Percentiles rank a stretch among this genome's conserved stretches.
These are phyloP conservation scores for Chrosomus eos DNA, from an alignment of 2,797 vertebrate species.

Conservation along the genomic window DNA sequence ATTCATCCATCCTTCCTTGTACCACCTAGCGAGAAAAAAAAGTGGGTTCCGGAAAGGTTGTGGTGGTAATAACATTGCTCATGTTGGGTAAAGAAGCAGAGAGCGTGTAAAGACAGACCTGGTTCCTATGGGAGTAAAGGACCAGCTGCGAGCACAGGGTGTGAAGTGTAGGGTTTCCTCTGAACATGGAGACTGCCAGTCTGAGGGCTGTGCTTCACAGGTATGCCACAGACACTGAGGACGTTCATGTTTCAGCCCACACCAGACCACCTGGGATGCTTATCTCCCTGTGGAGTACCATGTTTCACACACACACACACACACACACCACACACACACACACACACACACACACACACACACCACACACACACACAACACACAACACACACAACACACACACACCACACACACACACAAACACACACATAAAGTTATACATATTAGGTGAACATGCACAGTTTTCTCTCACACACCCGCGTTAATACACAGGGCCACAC, in stretches of 20 bases:
- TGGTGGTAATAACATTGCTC: conserved; percentile 72
- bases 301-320: conserved; percentile 45
- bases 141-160: conserved; percentile 72
- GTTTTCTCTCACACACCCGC: conserved; percentile 20
- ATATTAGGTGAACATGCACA: conserved; percentile 55
- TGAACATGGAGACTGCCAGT: conserved; percentile 60
- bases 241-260: conserved; percentile 57
- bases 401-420: no score
- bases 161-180: conserved; percentile 77
- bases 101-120: conserved; percentile 68
- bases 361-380: conserved; percentile 26
- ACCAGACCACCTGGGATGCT: conserved; percentile 77
- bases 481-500: conserved; percentile 33
- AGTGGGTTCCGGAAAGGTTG: conserved; percentile 62
- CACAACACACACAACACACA: no score
- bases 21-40: conserved; percentile 29
- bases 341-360: conserved; percentile 26
- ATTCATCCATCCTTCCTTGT: conserved; percentile 23
- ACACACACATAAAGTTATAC: conserved; percentile 35
- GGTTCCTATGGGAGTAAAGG: conserved; percentile 62
- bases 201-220: conserved; percentile 58
- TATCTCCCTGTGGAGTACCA: conserved; percentile 49
- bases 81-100: conserved; percentile 65
- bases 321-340: conserved; percentile 26
- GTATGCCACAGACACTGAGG: conserved; percentile 50